A percentile compares a stretch with the other conserved stretches of the same genome.
These are phyloP conservation scores for Nomada hirtipes DNA, from an alignment of 2,888 invertebrate genomes.

Conservation along the genomic window DNA sequence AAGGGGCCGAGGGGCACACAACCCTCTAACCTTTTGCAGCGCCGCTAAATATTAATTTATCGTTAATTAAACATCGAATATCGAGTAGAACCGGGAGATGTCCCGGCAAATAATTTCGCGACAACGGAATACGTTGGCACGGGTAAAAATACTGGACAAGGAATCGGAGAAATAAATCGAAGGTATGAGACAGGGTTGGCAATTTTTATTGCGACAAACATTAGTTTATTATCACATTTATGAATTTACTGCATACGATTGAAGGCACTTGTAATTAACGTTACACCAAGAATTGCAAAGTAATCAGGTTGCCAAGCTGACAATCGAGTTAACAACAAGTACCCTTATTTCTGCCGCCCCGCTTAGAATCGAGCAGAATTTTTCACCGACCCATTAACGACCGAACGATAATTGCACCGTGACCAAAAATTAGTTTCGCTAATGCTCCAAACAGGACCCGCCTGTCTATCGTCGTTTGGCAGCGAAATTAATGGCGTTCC, in stretches of 20 bases:
- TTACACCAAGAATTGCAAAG: not conserved
- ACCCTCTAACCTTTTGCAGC: conserved; percentile 11
- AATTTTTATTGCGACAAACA: too few species aligned
- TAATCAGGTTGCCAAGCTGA: not conserved
- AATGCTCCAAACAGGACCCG: not conserved
- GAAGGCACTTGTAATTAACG: not conserved
- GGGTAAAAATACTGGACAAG: not conserved
- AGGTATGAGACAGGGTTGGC: not conserved
- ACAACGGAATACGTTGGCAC: not conserved
- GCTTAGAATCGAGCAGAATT: conserved; percentile 4
- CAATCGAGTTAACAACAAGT: not conserved
- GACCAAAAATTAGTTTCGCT: not conserved
- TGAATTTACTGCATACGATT: too few species aligned
- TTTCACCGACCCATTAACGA: not conserved
- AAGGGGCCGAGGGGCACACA: not conserved
- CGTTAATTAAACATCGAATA: not conserved
- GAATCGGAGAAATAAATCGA: not conserved
- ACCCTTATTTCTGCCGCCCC: not conserved
- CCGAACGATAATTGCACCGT: not conserved
- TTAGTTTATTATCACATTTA: too few species aligned
- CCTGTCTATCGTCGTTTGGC: not conserved
- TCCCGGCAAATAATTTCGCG: not conserved
- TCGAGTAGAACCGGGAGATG: not conserved
- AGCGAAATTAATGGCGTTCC: not conserved
- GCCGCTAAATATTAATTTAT: not conserved